Conservation (phyloP, 2,797 vertebrate genomes). For the Falco cherrug region DNA sequence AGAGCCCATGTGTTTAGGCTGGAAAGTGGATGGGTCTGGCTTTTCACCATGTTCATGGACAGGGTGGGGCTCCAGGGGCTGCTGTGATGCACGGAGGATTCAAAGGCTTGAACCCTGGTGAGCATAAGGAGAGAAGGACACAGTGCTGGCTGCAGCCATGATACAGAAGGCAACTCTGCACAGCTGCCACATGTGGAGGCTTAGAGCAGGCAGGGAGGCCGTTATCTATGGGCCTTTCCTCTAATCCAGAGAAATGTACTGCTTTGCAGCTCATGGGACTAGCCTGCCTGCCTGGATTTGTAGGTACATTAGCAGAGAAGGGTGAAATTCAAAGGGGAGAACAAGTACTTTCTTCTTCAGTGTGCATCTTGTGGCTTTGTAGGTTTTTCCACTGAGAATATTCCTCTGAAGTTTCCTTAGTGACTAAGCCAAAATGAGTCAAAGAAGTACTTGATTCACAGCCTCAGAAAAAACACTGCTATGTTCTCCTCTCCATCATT, state of each 20-base stretch:
- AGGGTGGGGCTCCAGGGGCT: not conserved
- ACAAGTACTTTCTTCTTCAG: slow-evolving; percentile 18
- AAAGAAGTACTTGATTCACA: slow-evolving; percentile 20
- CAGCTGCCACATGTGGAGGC: fast-evolving
- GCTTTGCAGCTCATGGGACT: not conserved
- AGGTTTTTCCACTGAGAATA: slow-evolving; percentile 19
- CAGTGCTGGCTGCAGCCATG: not conserved
- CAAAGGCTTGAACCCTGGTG: not conserved
- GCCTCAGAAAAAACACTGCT: not conserved
- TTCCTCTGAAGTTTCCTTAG: slow-evolving; percentile 27
- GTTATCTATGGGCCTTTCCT: not conserved
- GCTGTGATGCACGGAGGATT: not conserved
- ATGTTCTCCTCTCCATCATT: not conserved
- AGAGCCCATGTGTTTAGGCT: not conserved
- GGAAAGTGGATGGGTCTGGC: not conserved
- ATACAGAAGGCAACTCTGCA: not conserved
- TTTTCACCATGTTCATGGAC: not conserved
- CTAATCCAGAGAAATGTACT: not conserved
- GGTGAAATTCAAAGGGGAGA: slow-evolving; percentile 5
- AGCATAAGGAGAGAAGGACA: fast-evolving
- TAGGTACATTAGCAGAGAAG: not conserved
- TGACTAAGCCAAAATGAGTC: slow-evolving; percentile 3
- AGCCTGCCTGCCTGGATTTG: not conserved
- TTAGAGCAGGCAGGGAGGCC: not conserved
- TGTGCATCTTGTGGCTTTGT: slow-evolving; percentile 9